Evolutionary conservation across 2,797 vertebrate genomes (phyloP), one percentile per base, ranked within the genome.

Genomic region (Sparidentex hasta): DNA sequence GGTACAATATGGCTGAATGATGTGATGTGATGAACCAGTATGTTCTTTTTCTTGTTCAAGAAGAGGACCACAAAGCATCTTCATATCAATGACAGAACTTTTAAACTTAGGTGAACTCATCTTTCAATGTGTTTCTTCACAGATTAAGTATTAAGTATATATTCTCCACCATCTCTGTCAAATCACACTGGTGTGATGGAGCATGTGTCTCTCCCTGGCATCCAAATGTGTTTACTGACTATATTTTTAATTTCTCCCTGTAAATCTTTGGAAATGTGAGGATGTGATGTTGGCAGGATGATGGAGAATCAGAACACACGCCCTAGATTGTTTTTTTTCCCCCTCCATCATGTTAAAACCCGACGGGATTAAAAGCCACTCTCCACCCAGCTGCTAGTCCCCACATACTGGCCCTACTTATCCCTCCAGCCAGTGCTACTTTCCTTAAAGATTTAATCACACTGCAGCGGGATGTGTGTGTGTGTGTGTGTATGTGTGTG

Each of bases 361-460:
- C 65, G 3, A 47, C 43, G 56, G 87, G 93, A 92, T 93, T 88
- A 92, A 90, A 87, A 85, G 81, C 76, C 81, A 85, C 82, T 72
- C 84, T 90, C 71, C 80, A 78, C 84, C 89, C 90, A 94, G 92
- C 90, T 94, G 90, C 89, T 90, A 80, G 80, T 55, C 71, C 72
- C 51, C 77, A 84, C 87, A 84, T 72, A 81, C 86, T 78, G 84
- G 83, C 61, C 78, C 88, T 87, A 88, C 89, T 91, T 88, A 91
- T 93, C 93, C 90, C 76, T 82, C 46, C 84, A 88, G 80, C 82
- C 83, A 83, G 78, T 58, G 81, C 92, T 87, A 66, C 78, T 91
- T 90, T 90, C 82, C 87, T 91, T 89, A 79, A 92, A 91, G 84
- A 91, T 90, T 92, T 92, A 94, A 92, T 93, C 82, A 92, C 57